phyloP scores from a whole-genome alignment of 92 coral and sea anemone genomes.

The Actinernus sp. region DNA sequence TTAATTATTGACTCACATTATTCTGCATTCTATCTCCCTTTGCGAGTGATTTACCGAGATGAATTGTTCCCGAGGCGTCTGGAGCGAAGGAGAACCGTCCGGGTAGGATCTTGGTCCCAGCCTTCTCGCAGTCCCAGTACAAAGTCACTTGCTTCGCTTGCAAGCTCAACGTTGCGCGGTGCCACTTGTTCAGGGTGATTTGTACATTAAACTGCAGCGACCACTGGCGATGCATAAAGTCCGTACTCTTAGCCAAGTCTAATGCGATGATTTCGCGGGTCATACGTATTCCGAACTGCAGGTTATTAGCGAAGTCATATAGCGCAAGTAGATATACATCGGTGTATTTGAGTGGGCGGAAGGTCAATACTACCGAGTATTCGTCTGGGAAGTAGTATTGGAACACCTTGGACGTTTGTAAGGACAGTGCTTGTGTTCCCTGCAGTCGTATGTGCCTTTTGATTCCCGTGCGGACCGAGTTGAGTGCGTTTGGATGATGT shows the following conservation, averaged over 20 bases:
- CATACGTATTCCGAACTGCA: slow-evolving; percentile 70
- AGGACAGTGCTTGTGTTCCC: slow-evolving; percentile 41
- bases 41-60: slow-evolving; percentile 61
- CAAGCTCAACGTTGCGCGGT: slow-evolving; percentile 83
- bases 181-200: slow-evolving; percentile 70
- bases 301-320: slow-evolving; percentile 43
- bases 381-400: slow-evolving; percentile 74
- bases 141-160: slow-evolving; percentile 65
- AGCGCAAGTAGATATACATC: slow-evolving; percentile 73
- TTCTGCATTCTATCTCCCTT: slow-evolving; percentile 15
- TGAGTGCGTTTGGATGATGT: slow-evolving; percentile 13
- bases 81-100: slow-evolving; percentile 57
- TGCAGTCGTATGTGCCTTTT: slow-evolving; percentile 42
- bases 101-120: slow-evolving; percentile 63
- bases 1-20: slow-evolving; percentile 21
- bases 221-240: slow-evolving; percentile 5
- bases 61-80: slow-evolving; percentile 56
- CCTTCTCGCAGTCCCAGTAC: slow-evolving; percentile 84
- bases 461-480: slow-evolving; percentile 11
- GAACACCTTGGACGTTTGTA: slow-evolving; percentile 65
- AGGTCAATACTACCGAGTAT: slow-evolving; percentile 68
- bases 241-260: slow-evolving; percentile 56
- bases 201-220: slow-evolving; percentile 78
- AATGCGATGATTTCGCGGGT: slow-evolving; percentile 53
- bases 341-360: slow-evolving; percentile 47